Evolutionary conservation across 2,797 vertebrate genomes (phyloP).

Genomic region (Peromyscus attwateri): DNA sequence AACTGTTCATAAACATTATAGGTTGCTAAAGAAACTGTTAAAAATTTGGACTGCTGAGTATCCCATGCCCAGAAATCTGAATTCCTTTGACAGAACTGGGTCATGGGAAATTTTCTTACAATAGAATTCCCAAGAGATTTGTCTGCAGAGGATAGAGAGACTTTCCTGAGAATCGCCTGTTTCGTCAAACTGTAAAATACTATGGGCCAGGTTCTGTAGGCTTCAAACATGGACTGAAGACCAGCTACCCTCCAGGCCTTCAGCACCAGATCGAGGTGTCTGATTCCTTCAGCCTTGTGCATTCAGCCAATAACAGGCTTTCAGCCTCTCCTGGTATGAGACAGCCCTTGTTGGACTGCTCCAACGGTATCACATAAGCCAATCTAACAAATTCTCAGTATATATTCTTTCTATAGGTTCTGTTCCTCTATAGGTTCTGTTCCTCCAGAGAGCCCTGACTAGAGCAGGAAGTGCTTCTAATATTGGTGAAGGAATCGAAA

Average conservation of each 20-base stretch:
- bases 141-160: neutral
- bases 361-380: neutral
- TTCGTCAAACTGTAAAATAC: conserved; percentile 42
- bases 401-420: no score
- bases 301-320: neutral
- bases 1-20: neutral
- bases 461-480: neutral
- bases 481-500: neutral
- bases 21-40: conserved; percentile 43
- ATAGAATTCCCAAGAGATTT: neutral
- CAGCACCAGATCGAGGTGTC: neutral
- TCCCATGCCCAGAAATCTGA: neutral
- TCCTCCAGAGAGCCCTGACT: neutral
- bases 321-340: neutral
- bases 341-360: neutral
- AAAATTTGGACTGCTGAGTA: conserved; percentile 4
- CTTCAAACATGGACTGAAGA: neutral
- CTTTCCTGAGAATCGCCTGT: neutral
- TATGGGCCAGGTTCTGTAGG: neutral
- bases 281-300: neutral
- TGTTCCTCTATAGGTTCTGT: neutral
- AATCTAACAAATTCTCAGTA: neutral
- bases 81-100: neutral
- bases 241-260: neutral
- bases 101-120: neutral